Evolutionary conservation across 2,113 vertebrate genomes (phyloP).

Genomic region (Ploceus nigricollis): DNA sequence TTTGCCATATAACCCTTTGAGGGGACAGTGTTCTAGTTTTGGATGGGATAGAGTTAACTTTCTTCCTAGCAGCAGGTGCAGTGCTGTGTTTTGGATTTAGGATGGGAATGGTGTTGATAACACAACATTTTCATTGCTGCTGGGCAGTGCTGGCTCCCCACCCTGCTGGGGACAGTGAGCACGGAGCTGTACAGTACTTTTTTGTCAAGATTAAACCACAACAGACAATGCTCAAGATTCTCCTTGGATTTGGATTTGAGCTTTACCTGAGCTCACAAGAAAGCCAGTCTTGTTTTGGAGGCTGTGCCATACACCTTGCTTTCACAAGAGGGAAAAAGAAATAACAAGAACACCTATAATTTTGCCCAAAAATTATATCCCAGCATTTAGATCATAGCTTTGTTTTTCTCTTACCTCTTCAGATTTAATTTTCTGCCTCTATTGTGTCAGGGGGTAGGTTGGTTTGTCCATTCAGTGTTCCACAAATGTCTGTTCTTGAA

Average conservation of each 20-base stretch:
- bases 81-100: background rate
- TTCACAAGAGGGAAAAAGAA: background rate
- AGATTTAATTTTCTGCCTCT: background rate
- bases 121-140: background rate
- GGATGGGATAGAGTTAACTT: background rate
- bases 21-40: background rate
- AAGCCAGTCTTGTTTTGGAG: background rate
- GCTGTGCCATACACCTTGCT: background rate
- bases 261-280: background rate
- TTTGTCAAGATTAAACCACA: background rate
- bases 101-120: background rate
- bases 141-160: background rate
- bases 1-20: background rate
- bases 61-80: background rate
- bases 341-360: background rate
- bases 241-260: background rate
- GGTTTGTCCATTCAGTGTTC: background rate
- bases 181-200: background rate
- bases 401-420: background rate
- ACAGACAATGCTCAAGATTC: fast-evolving
- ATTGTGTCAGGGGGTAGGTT: fast-evolving
- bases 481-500: background rate
- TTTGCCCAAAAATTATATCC: background rate
- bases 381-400: background rate
- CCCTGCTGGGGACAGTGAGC: background rate